phyloP scores from a whole-genome alignment of 35 echinoderm and acorn worm genomes.

The Apostichopus parvimensis region DNA sequence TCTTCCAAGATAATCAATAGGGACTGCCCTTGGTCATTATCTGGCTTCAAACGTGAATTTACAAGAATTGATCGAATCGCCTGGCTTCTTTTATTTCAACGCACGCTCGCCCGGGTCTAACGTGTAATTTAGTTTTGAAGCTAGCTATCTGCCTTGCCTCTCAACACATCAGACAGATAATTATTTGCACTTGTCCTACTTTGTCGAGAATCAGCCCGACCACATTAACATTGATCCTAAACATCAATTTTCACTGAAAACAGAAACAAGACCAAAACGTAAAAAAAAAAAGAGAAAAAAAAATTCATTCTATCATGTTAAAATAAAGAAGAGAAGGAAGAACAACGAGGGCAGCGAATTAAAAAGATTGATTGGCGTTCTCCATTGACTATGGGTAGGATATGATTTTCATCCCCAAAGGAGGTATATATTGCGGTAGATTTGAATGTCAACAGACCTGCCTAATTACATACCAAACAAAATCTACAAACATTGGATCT shows the following conservation, averaged over 20 bases:
- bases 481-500: conserved; percentile 43
- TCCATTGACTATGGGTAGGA: not conserved
- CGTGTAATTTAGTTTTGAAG: conserved; percentile 29
- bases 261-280: not conserved
- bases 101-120: not conserved
- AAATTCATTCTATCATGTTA: not conserved
- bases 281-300: conserved; percentile 44
- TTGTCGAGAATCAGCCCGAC: conserved; percentile 1
- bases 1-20: conserved; percentile 37
- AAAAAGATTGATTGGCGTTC: conserved; percentile 33
- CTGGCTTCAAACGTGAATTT: conserved; percentile 43
- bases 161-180: not conserved
- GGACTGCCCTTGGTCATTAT: conserved; percentile 40
- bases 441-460: conserved; percentile 20
- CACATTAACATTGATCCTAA: conserved; percentile 46
- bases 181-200: conserved; percentile 29
- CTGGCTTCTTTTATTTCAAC: conserved; percentile 37
- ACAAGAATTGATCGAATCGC: conserved; percentile 43
- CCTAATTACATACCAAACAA: conserved; percentile 34
- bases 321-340: not conserved
- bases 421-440: not conserved
- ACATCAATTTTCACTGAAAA: conserved; percentile 47
- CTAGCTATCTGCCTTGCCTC: not conserved
- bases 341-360: conserved; percentile 44
- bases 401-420: conserved; percentile 9